Evolutionary conservation across 2,113 vertebrate genomes (phyloP).

Genomic region (Dicrurus megarhynchus): DNA sequence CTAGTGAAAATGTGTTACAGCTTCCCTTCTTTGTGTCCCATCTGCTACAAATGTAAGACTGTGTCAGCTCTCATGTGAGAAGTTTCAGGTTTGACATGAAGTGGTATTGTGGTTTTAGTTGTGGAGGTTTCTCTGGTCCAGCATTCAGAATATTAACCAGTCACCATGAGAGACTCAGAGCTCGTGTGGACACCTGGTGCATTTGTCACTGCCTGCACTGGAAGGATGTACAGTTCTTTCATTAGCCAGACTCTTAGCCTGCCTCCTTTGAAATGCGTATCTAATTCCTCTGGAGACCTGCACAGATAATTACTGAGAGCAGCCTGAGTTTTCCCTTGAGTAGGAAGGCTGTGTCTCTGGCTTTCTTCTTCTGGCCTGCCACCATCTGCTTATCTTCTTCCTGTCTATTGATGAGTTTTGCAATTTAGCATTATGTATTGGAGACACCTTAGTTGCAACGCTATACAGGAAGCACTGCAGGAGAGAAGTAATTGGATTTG

Average conservation of each 20-base stretch:
- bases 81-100: background rate
- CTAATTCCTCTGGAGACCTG: background rate
- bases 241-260: background rate
- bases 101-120: background rate
- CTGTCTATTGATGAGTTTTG: background rate
- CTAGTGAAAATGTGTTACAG: background rate
- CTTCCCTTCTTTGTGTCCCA: background rate
- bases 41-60: background rate
- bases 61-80: background rate
- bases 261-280: background rate
- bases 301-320: slow-evolving; percentile 4
- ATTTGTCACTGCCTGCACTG: background rate
- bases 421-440: background rate
- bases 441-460: background rate
- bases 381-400: slow-evolving; percentile 18
- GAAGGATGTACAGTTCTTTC: background rate
- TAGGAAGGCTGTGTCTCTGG: background rate
- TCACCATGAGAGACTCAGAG: background rate
- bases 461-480: background rate
- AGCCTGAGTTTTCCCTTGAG: background rate
- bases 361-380: slow-evolving; percentile 3
- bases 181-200: fast-evolving
- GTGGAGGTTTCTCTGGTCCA: background rate
- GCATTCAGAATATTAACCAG: background rate
- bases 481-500: background rate